A percentile compares a stretch with the other conserved stretches of the same genome.
Evolutionary conservation across 2,888 invertebrate species (phyloP).

Genomic region (Chironomus riparius): DNA sequence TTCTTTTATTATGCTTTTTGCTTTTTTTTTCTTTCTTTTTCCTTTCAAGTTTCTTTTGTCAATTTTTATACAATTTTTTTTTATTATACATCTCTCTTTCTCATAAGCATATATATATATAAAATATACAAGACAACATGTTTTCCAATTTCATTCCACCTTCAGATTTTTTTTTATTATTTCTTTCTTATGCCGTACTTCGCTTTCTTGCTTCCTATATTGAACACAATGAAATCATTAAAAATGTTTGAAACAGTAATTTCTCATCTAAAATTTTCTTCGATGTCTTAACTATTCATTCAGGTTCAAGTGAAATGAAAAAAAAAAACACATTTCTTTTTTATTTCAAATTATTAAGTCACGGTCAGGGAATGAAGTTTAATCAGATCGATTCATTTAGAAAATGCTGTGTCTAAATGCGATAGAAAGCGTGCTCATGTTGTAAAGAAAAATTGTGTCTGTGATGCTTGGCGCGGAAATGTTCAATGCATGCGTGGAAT

Average conservation of each 20-base stretch:
- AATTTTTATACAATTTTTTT: constrained; percentile 15
- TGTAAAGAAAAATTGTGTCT: no score
- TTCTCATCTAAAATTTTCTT: background rate
- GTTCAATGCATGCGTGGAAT: no score
- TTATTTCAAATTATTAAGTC: background rate
- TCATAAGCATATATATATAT: background rate
- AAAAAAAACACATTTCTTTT: background rate
- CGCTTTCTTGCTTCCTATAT: background rate
- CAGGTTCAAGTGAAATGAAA: background rate
- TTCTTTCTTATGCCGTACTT: background rate
- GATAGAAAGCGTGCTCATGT: no score
- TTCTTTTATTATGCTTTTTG: constrained; percentile 17
- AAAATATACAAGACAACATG: constrained; percentile 1
- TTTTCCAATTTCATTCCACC: constrained; percentile 18
- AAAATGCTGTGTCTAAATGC: no score
- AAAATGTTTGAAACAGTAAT: background rate
- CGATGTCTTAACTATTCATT: background rate
- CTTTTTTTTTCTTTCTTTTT: background rate
- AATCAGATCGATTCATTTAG: no score
- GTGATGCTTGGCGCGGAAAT: no score
- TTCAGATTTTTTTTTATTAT: constrained; percentile 1
- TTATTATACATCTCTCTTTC: constrained; percentile 13
- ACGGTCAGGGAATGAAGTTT: background rate
- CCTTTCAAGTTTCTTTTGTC: constrained; percentile 23
- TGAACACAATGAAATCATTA: constrained; percentile 2